A percentile compares a stretch with the other conserved stretches of the same genome.
Evolutionary conservation across 2,888 invertebrate species (phyloP).

Genomic region (Athalia rosae): DNA sequence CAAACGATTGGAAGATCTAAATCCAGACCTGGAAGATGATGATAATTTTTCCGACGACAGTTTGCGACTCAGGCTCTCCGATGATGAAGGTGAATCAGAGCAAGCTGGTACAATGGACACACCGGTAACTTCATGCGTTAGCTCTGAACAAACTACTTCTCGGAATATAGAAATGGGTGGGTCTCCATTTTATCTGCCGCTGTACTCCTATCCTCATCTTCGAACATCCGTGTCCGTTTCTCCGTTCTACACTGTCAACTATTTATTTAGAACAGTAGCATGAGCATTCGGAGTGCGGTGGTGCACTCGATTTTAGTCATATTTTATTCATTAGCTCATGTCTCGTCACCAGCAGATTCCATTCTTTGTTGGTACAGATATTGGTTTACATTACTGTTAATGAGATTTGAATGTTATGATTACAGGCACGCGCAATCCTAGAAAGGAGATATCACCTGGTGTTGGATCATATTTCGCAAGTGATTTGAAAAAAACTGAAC

Average conservation of each 20-base stretch:
- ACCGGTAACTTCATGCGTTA: slow-evolving; percentile 3
- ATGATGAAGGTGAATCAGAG: slow-evolving; percentile 62
- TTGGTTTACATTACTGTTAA: background rate
- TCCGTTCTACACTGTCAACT: background rate
- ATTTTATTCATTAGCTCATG: too few species aligned
- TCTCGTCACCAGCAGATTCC: background rate
- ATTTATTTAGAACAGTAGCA: background rate
- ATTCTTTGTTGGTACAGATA: background rate
- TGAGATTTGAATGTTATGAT: slow-evolving; percentile 35
- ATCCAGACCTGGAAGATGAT: slow-evolving; percentile 65
- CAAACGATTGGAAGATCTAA: slow-evolving; percentile 61
- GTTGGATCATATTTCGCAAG: slow-evolving; percentile 1
- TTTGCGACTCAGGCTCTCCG: slow-evolving; percentile 69
- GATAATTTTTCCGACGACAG: slow-evolving; percentile 66
- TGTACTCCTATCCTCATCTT: slow-evolving; percentile 5
- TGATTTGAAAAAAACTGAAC: background rate
- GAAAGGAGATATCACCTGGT: slow-evolving; percentile 11
- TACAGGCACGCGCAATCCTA: slow-evolving; percentile 32
- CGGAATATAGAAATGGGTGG: slow-evolving; percentile 30
- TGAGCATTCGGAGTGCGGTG: background rate
- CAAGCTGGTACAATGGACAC: slow-evolving; percentile 6
- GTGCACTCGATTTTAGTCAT: background rate
- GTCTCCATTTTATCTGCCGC: slow-evolving; percentile 27
- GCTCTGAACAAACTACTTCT: slow-evolving; percentile 38
- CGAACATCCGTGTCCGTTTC: background rate